Percentiles rank a stretch among this genome's conserved stretches.
phyloP scores from a whole-genome alignment of 2,888 invertebrate genomes.

The Acanthopleura granulata region DNA sequence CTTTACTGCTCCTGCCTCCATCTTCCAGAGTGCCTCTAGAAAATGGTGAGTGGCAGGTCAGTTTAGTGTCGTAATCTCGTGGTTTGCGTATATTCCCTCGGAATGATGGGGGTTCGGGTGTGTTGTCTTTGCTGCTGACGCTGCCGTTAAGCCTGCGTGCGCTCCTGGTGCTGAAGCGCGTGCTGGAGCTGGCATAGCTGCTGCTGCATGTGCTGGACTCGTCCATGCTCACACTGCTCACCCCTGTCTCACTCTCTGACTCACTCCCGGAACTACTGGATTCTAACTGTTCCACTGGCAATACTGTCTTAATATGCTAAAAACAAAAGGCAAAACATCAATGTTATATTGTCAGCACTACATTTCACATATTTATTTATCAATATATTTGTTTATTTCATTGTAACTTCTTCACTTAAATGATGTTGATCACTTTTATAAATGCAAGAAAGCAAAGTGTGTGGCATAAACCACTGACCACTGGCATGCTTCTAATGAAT shows the following conservation, averaged over 20 bases:
- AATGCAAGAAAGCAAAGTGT: too few relatives aligned
- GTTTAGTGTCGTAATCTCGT: background rate
- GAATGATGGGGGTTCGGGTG: constrained; percentile 16
- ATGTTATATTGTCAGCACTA: too few relatives aligned
- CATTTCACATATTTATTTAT: too few relatives aligned
- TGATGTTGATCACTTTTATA: too few relatives aligned
- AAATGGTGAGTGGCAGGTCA: background rate
- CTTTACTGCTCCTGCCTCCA: background rate
- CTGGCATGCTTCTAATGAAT: too few relatives aligned
- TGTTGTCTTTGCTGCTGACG: constrained; percentile 9
- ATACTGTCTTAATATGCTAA: constrained; percentile 43
- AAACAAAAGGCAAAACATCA: too few relatives aligned
- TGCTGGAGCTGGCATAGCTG: background rate
- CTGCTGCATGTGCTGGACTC: constrained; percentile 16
- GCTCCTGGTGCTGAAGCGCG: background rate
- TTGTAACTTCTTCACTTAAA: too few relatives aligned
- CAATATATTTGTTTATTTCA: too few relatives aligned
- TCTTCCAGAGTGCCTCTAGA: too few relatives aligned
- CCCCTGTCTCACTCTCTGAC: constrained; percentile 24
- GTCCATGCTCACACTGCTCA: constrained; percentile 2
- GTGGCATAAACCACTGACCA: too few relatives aligned
- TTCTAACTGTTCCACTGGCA: constrained; percentile 34
- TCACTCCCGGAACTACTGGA: constrained; percentile 12
- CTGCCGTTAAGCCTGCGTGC: background rate
- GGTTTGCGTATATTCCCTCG: constrained; percentile 11